Conservation (phyloP, 2,797 vertebrate genomes). For the Mico argentatus region DNA sequence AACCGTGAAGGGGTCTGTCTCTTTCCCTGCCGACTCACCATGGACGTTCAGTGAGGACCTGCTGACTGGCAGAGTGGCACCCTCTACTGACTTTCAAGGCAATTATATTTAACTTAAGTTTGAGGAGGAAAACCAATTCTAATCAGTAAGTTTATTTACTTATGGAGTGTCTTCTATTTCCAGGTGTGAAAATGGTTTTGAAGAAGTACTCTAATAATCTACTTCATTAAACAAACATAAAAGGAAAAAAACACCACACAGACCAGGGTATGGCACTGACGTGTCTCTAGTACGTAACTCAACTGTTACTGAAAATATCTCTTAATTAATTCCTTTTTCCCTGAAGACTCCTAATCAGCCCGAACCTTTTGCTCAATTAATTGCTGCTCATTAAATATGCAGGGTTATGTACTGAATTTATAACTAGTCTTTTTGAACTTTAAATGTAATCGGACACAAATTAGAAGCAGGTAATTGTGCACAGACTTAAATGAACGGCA, state of each 20-base stretch:
- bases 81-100: neutral
- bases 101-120: neutral
- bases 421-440: constrained; percentile 51
- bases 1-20: neutral
- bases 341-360: constrained; percentile 53
- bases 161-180: neutral
- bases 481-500: neutral
- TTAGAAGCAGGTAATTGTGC: constrained; percentile 33
- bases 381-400: constrained; percentile 55
- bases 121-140: neutral
- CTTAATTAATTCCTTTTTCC: constrained; percentile 65
- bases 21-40: fast-evolving
- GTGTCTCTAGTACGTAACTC: constrained; percentile 24
- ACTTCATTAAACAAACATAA: neutral
- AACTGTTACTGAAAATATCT: constrained; percentile 45
- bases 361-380: constrained; percentile 18
- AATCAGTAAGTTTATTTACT: neutral
- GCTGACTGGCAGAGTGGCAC: fast-evolving
- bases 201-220: neutral
- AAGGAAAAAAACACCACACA: neutral
- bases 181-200: neutral
- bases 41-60: neutral
- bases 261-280: neutral
- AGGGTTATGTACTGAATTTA: constrained; percentile 33
- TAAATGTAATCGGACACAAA: constrained; percentile 61